phyloP scores from a whole-genome alignment of 2,113 vertebrate species.

The Zosterops hypoxanthus region DNA sequence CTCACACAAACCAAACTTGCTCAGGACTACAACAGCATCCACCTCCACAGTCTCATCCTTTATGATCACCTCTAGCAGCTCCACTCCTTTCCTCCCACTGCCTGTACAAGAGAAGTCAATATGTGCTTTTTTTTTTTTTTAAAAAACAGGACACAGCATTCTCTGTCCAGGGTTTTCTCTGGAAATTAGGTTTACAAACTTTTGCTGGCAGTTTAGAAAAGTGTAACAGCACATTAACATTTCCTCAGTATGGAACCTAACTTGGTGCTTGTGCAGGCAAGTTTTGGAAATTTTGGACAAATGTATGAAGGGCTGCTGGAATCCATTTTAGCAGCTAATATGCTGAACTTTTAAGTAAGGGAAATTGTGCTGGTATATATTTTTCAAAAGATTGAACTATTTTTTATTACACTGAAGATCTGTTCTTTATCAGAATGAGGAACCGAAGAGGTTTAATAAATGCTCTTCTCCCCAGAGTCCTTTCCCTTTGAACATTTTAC shows the following conservation, averaged over 20 bases:
- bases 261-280: not conserved
- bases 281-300: not conserved
- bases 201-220: constrained; percentile 2
- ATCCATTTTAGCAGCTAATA: not conserved
- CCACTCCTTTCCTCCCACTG: not conserved
- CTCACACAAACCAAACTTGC: not conserved
- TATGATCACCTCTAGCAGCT: not conserved
- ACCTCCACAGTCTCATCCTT: not conserved
- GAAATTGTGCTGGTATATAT: not conserved
- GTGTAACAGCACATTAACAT: not conserved
- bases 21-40: not conserved
- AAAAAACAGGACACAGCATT: not conserved
- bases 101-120: not conserved
- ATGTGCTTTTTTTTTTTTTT: not conserved
- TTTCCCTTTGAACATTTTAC: constrained; percentile 26
- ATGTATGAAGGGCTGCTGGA: not conserved
- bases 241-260: not conserved
- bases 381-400: constrained; percentile 19
- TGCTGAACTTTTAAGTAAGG: not conserved
- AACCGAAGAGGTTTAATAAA: constrained; percentile 33
- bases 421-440: constrained; percentile 6
- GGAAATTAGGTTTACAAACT: constrained; percentile 24
- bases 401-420: constrained; percentile 32
- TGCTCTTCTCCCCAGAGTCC: not conserved
- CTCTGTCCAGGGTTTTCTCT: not conserved